These are phyloP conservation scores for Callocephalon fimbriatum DNA, from an alignment of 2,113 vertebrate genomes.

Conservation along the genomic window DNA sequence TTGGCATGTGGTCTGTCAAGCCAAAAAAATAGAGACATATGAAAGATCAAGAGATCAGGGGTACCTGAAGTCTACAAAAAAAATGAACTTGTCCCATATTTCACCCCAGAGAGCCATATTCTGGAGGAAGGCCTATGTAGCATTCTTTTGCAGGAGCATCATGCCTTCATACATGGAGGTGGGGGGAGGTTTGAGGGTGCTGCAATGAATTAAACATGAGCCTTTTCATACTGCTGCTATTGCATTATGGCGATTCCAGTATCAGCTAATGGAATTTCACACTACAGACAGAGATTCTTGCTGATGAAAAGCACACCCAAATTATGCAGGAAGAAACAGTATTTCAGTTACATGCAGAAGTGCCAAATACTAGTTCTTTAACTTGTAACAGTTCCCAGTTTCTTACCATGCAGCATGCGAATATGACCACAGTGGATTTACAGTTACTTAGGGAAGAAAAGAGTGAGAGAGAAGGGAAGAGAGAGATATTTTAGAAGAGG, in stretches of 20 bases:
- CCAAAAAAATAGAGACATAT: constrained; percentile 93
- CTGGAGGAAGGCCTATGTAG: constrained; percentile 15
- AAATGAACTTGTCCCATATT: constrained; percentile 74
- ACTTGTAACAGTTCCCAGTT: constrained; percentile 12
- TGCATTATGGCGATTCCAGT: background rate
- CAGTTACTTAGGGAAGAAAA: constrained; percentile 39
- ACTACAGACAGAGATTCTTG: constrained; percentile 41
- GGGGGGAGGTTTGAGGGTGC: background rate
- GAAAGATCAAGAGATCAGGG: constrained; percentile 87
- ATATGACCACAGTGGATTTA: constrained; percentile 26
- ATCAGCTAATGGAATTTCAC: constrained; percentile 62
- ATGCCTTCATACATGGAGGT: background rate
- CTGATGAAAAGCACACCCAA: constrained; percentile 71
- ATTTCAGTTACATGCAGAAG: constrained; percentile 10
- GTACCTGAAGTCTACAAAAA: constrained; percentile 74
- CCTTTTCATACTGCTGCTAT: background rate
- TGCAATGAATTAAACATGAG: constrained; percentile 11
- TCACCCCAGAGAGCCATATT: constrained; percentile 53
- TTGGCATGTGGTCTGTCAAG: constrained; percentile 92
- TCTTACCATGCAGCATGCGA: background rate
- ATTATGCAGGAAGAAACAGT: constrained; percentile 39
- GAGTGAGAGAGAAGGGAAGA: background rate
- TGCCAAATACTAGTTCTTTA: constrained; percentile 39
- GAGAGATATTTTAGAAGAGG: background rate
- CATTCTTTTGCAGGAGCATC: constrained; percentile 31